phyloP scores from a whole-genome alignment of 2,113 vertebrate genomes.

The Salvator merianae region DNA sequence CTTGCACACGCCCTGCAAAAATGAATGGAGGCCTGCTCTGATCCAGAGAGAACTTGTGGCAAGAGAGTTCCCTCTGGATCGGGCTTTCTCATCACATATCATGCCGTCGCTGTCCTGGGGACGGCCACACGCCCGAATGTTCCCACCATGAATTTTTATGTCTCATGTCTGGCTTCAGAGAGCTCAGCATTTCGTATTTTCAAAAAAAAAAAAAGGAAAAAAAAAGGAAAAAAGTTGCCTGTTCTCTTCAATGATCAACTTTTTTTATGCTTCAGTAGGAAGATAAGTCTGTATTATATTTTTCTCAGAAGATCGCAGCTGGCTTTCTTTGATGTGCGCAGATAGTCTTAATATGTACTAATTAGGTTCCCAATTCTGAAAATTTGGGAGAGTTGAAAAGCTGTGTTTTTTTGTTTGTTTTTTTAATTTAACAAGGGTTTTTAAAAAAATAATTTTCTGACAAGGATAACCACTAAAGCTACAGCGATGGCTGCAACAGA shows the following conservation, averaged over 20 bases:
- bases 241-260: slow-evolving; percentile 65
- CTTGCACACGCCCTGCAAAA: background rate
- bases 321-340: slow-evolving; percentile 58
- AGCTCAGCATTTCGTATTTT: slow-evolving; percentile 47
- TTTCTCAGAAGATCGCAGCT: slow-evolving; percentile 53
- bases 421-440: slow-evolving; percentile 56
- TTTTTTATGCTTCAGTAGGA: slow-evolving; percentile 65
- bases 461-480: slow-evolving; percentile 76
- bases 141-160: slow-evolving; percentile 48
- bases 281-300: slow-evolving; percentile 57
- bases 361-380: slow-evolving; percentile 60
- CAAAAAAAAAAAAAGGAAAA: background rate
- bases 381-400: slow-evolving; percentile 61
- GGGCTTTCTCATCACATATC: slow-evolving; percentile 57
- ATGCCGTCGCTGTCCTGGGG: slow-evolving; percentile 64
- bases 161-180: slow-evolving; percentile 58
- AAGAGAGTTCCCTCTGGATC: background rate
- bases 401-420: slow-evolving; percentile 53
- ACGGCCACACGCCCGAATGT: slow-evolving; percentile 56
- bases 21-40: background rate
- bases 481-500: slow-evolving; percentile 48
- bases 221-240: slow-evolving; percentile 45
- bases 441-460: slow-evolving; percentile 48
- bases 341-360: slow-evolving; percentile 51
- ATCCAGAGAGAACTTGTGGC: background rate